phyloP scores from a whole-genome alignment of 2,888 invertebrate genomes.

The Oligia strigilis region DNA sequence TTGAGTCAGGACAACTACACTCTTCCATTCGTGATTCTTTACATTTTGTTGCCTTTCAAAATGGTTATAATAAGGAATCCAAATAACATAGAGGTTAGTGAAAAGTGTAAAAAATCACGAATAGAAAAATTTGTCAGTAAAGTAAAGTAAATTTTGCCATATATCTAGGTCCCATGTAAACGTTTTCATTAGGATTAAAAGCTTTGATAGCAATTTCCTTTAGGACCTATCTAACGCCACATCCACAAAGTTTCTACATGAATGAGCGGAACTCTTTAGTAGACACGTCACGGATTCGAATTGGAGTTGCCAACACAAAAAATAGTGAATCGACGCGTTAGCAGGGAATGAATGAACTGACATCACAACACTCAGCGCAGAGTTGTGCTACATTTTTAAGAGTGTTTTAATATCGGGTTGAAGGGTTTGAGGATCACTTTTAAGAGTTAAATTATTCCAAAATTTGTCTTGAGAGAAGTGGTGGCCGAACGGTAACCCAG shows the following conservation, averaged over 20 bases:
- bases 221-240: slow-evolving; percentile 6
- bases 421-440: background rate
- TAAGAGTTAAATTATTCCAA: background rate
- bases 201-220: background rate
- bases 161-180: background rate
- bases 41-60: too few species aligned
- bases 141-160: background rate
- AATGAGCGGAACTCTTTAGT: slow-evolving; percentile 57
- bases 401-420: slow-evolving; percentile 6
- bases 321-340: slow-evolving; percentile 58
- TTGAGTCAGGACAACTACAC: too few species aligned
- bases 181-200: background rate
- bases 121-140: too few species aligned
- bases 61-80: too few species aligned
- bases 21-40: too few species aligned
- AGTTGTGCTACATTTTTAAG: slow-evolving; percentile 25
- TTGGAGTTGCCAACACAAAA: slow-evolving; percentile 64
- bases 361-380: slow-evolving; percentile 27
- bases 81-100: too few species aligned
- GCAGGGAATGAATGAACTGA: slow-evolving; percentile 48
- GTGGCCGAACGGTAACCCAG: too few species aligned
- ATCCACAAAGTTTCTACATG: slow-evolving; percentile 38
- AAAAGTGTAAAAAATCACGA: too few species aligned
- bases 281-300: slow-evolving; percentile 61
- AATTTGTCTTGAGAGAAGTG: background rate